These are phyloP conservation scores for Glaucidium brasilianum DNA, from an alignment of 2,113 vertebrate species.

Conservation along the genomic window DNA sequence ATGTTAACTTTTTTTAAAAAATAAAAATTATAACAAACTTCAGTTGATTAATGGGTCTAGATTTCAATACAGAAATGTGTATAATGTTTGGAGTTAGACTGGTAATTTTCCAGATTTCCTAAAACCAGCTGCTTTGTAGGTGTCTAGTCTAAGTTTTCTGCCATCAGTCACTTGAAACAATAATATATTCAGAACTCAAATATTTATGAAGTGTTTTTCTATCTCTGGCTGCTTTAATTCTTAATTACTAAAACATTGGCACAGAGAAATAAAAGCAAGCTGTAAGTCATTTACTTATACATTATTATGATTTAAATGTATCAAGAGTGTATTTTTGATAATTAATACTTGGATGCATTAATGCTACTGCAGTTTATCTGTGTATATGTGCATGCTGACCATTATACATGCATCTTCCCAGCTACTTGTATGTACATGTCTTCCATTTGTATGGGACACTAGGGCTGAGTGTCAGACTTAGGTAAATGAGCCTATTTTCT, in stretches of 20 bases:
- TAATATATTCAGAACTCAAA: not conserved
- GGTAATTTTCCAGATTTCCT: not conserved
- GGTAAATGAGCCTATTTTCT: not conserved
- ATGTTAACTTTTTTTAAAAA: not conserved
- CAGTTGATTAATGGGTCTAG: not conserved
- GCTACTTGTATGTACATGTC: rapidly evolving
- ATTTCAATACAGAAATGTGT: not conserved
- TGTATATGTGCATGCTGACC: not conserved
- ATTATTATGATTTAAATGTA: not conserved
- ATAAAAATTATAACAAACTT: not conserved
- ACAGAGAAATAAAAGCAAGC: not conserved
- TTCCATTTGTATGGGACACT: not conserved
- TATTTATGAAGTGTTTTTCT: not conserved
- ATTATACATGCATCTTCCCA: not conserved
- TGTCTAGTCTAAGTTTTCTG: not conserved
- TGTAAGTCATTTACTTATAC: not conserved
- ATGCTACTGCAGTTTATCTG: not conserved
- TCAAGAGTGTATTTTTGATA: not conserved
- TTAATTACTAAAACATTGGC: not conserved
- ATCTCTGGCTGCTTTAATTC: not conserved
- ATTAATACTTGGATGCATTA: not conserved
- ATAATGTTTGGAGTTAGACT: not conserved
- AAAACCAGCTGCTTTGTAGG: not conserved
- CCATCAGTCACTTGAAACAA: not conserved
- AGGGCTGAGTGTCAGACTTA: not conserved